phyloP scores from a whole-genome alignment of 2,113 vertebrate species.

The Steatornis caripensis region DNA sequence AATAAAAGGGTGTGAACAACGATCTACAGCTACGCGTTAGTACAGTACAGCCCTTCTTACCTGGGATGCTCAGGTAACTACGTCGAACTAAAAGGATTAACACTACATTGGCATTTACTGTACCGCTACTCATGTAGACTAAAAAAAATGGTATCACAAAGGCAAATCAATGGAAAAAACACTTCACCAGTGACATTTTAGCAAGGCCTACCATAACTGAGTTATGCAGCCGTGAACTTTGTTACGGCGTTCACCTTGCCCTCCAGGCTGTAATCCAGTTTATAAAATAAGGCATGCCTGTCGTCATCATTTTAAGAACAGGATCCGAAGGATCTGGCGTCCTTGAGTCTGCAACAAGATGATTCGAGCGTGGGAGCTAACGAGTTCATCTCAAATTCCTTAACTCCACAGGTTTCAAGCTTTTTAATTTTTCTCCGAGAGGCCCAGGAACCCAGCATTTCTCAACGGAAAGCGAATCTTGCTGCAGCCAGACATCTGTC shows the following conservation, averaged over 20 bases:
- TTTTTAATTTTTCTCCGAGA: neutral
- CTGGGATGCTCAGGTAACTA: neutral
- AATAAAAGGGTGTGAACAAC: neutral
- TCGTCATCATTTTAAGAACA: neutral
- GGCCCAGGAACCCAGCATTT: neutral
- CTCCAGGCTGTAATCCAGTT: neutral
- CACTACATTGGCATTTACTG: neutral
- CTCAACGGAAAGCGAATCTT: neutral
- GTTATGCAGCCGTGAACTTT: neutral
- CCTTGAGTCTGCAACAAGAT: rapidly evolving
- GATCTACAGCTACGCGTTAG: neutral
- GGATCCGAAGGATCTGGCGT: neutral
- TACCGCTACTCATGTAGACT: neutral
- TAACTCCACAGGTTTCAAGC: neutral
- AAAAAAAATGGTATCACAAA: neutral
- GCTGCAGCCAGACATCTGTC: neutral
- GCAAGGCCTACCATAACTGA: neutral
- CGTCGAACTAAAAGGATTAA: neutral
- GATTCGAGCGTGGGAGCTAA: neutral
- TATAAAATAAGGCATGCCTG: neutral
- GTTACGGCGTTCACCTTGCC: rapidly evolving
- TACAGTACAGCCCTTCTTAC: neutral
- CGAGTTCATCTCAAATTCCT: neutral
- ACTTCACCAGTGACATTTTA: neutral
- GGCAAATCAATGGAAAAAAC: neutral